Conservation (phyloP, 2,888 invertebrate genomes). For the Morinoia aosen region DNA sequence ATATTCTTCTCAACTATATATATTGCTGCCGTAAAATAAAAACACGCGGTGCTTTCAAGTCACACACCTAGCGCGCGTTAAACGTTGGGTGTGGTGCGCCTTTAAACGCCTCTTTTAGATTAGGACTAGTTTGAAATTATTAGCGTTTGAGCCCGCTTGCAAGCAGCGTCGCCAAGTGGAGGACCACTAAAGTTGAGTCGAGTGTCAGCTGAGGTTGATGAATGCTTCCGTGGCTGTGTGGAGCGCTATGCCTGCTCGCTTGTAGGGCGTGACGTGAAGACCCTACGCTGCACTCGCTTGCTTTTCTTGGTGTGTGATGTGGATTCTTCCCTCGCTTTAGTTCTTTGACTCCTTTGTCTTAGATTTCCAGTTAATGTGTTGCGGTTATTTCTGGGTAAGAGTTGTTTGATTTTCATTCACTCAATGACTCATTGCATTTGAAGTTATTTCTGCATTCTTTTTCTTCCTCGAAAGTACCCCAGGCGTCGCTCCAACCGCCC, state of each 20-base stretch:
- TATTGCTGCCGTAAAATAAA: too few species aligned
- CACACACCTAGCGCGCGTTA: neutral
- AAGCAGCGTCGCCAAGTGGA: neutral
- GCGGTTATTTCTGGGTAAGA: neutral
- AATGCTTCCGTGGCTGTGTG: neutral
- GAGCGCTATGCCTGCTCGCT: neutral
- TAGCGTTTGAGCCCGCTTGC: neutral
- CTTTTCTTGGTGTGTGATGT: too few species aligned
- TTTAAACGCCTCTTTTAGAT: neutral
- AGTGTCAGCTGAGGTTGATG: constrained; percentile 17
- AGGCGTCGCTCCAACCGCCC: neutral
- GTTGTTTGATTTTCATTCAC: too few species aligned
- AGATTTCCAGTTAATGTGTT: neutral
- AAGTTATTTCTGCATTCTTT: neutral
- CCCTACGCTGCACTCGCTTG: too few species aligned
- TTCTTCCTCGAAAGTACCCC: neutral
- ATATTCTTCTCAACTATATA: too few species aligned
- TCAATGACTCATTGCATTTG: neutral
- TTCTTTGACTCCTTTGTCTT: neutral
- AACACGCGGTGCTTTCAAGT: neutral
- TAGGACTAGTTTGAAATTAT: neutral
- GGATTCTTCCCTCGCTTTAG: too few species aligned
- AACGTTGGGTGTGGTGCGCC: neutral
- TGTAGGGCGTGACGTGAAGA: neutral
- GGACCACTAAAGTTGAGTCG: neutral